Conservation (phyloP, 53 echinoderm and acorn worm species). For the Paelopatides confundens region DNA sequence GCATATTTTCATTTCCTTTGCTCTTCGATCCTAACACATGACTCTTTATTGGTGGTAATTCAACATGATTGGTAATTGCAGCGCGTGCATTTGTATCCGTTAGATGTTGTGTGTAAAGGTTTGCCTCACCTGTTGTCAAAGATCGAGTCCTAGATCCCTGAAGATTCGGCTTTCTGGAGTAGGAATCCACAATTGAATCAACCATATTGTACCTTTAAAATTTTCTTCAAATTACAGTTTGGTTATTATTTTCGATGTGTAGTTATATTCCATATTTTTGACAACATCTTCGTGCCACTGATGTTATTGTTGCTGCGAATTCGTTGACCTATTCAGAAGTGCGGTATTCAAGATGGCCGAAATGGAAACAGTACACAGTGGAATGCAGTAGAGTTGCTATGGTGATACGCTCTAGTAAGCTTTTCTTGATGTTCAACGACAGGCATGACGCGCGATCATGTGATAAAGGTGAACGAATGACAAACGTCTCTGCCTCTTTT, state of each 20-base stretch:
- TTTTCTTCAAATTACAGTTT: neutral
- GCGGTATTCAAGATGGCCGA: slow-evolving; percentile 73
- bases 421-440: neutral
- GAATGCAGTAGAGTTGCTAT: slow-evolving; percentile 92
- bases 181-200: slow-evolving; percentile 96
- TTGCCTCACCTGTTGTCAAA: slow-evolving; percentile 84
- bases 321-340: slow-evolving; percentile 1
- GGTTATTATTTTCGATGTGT: neutral
- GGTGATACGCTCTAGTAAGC: slow-evolving; percentile 76
- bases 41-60: slow-evolving; percentile 96
- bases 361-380: slow-evolving; percentile 75
- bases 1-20: slow-evolving; percentile 85
- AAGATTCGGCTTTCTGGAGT: slow-evolving; percentile 94
- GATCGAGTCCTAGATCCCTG: slow-evolving; percentile 95
- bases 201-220: slow-evolving; percentile 66
- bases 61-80: slow-evolving; percentile 83
- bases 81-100: slow-evolving; percentile 75
- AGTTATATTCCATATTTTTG: neutral
- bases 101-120: slow-evolving; percentile 79
- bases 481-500: neutral
- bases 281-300: neutral
- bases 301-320: neutral
- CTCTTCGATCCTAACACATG: slow-evolving; percentile 84
- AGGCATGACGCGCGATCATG: neutral
- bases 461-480: neutral